These are phyloP conservation scores for Musca domestica DNA, from an alignment of 1,140 invertebrate species.

Conservation along the genomic window DNA sequence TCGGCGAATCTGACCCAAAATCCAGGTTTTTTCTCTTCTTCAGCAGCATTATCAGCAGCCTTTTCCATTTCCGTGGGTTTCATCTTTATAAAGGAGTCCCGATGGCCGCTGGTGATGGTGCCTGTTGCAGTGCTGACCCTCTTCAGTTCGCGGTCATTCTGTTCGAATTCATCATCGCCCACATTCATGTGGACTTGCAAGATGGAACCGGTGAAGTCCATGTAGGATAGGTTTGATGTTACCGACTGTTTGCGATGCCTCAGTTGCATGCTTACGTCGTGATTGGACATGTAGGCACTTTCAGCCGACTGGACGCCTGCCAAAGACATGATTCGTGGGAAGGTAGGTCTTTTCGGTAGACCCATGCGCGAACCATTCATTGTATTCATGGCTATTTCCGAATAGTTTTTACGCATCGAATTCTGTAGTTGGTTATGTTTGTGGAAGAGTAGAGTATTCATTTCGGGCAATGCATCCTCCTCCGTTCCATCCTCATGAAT, in stretches of 20 bases:
- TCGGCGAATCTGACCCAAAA: constrained; percentile 59
- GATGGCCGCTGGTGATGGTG: constrained; percentile 37
- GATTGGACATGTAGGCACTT: constrained; percentile 34
- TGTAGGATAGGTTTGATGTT: constrained; percentile 67
- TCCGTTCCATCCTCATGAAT: constrained; percentile 54
- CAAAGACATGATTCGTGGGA: constrained; percentile 52
- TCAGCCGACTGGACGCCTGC: constrained; percentile 44
- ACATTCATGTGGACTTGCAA: constrained; percentile 64
- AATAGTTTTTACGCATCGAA: constrained; percentile 50
- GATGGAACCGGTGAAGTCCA: constrained; percentile 70
- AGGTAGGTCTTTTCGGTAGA: constrained; percentile 49
- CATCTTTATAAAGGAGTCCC: constrained; percentile 52
- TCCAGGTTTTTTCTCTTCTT: constrained; percentile 50
- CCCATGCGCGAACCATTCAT: constrained; percentile 45
- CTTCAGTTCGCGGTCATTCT: constrained; percentile 47
- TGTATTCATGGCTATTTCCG: constrained; percentile 52
- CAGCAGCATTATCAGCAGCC: constrained; percentile 34
- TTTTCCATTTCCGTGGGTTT: constrained; percentile 49
- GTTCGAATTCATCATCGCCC: constrained; percentile 51
- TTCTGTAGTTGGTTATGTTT: constrained; percentile 37
- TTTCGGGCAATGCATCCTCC: constrained; percentile 53
- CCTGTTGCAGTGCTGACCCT: constrained; percentile 47
- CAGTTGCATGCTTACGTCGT: constrained; percentile 41
- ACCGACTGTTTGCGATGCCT: constrained; percentile 63
- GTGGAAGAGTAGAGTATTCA: constrained; percentile 50